Conservation (phyloP, 2,888 invertebrate genomes). For the Odontomyia ornata region DNA sequence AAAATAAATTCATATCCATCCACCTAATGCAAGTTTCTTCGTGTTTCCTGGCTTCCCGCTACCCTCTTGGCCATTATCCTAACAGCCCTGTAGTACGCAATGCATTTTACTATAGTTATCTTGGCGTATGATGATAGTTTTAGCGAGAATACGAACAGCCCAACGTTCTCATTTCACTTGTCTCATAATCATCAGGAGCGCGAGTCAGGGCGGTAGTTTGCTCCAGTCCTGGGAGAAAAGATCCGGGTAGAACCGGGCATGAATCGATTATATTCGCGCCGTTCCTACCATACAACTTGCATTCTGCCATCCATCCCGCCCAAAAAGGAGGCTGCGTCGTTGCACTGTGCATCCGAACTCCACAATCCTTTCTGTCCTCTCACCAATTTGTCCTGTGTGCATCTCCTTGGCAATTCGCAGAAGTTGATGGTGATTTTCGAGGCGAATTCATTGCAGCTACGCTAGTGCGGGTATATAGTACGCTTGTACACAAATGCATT, state of each 20-base stretch:
- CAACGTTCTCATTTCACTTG: background rate
- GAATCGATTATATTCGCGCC: conserved; percentile 41
- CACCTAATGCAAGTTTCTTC: too few species aligned
- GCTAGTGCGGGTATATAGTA: background rate
- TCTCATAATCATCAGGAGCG: background rate
- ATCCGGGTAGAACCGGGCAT: conserved; percentile 27
- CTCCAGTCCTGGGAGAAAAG: conserved; percentile 8
- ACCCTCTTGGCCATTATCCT: background rate
- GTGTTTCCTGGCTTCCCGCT: background rate
- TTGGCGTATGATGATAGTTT: conserved; percentile 25
- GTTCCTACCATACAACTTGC: conserved; percentile 24
- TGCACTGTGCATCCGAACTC: conserved; percentile 24
- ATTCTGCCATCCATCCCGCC: conserved; percentile 1
- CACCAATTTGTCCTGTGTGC: background rate
- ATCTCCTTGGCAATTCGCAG: background rate
- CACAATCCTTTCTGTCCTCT: background rate
- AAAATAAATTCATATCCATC: too few species aligned
- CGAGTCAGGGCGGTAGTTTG: background rate
- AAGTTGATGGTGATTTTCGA: background rate
- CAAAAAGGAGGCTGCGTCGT: conserved; percentile 27
- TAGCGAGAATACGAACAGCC: background rate
- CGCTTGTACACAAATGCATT: background rate
- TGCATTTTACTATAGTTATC: conserved; percentile 13
- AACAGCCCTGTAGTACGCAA: conserved; percentile 16
- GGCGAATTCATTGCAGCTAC: conserved; percentile 9